These are phyloP conservation scores for Patagioenas fasciata DNA, from an alignment of 2,113 vertebrate genomes.

Conservation along the genomic window DNA sequence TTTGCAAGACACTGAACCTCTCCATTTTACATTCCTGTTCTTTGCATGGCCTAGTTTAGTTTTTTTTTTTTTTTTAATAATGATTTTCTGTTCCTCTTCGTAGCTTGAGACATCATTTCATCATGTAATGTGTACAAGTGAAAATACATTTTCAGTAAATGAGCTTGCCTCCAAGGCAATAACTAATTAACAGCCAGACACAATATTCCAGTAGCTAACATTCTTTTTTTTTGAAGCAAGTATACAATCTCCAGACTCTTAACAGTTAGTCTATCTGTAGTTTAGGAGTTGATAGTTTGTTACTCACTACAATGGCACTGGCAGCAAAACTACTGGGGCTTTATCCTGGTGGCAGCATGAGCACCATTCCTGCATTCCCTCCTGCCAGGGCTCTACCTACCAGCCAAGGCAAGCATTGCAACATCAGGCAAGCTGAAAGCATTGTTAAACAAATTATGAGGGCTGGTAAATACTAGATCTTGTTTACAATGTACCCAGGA, in stretches of 20 bases:
- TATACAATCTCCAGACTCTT: no score
- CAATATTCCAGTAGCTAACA: neutral
- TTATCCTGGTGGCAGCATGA: fast-evolving
- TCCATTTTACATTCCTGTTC: neutral
- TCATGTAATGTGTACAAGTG: neutral
- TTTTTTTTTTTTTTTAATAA: neutral
- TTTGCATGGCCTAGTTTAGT: neutral
- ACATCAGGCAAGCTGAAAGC: neutral
- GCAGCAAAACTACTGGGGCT: neutral
- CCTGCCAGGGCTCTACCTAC: no score
- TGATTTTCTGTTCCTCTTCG: neutral
- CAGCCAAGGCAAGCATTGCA: neutral
- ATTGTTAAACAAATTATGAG: neutral
- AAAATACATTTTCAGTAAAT: neutral
- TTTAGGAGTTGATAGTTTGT: neutral
- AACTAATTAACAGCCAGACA: neutral
- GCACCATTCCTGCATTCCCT: fast-evolving
- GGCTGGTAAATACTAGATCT: neutral
- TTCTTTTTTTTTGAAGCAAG: neutral
- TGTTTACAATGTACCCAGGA: neutral
- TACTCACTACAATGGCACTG: no score
- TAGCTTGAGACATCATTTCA: neutral
- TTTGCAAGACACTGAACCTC: neutral
- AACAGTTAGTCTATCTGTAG: neutral
- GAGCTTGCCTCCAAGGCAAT: neutral